A percentile compares a stretch with the other conserved stretches of the same genome.
Conservation (phyloP, 1,140 invertebrate species). For the Lordiphosa clarofinis region DNA sequence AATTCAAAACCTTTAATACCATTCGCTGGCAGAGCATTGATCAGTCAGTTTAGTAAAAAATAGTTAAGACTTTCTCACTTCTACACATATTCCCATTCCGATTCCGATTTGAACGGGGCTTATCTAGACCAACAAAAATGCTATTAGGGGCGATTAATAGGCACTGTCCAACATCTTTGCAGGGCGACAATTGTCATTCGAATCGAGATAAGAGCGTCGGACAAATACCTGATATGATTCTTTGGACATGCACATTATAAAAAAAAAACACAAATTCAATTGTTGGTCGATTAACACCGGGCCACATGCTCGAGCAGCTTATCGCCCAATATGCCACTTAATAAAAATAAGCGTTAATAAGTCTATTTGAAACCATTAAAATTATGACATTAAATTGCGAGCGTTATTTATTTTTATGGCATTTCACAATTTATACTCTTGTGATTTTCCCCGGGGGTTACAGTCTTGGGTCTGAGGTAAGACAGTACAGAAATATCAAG, state of each 20-base stretch:
- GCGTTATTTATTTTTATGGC: conserved; percentile 24
- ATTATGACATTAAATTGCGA: conserved; percentile 56
- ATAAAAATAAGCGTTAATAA: conserved; percentile 74
- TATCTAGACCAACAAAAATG: conserved; percentile 62
- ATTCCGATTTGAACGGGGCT: conserved; percentile 46
- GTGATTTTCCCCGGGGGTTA: conserved; percentile 1
- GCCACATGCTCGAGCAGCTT: conserved; percentile 22
- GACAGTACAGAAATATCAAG: conserved; percentile 34
- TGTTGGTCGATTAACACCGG: conserved; percentile 41
- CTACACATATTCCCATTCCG: conserved; percentile 19
- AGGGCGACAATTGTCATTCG: conserved; percentile 59
- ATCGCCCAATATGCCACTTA: conserved; percentile 64
- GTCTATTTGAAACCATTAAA: conserved; percentile 72
- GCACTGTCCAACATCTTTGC: conserved; percentile 72
- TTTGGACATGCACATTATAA: conserved; percentile 41
- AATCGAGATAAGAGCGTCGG: conserved; percentile 47
- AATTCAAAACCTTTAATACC: too few relatives aligned
- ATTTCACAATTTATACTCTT: conserved; percentile 11
- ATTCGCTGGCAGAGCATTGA: conserved; percentile 37
- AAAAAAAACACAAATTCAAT: conserved; percentile 64
- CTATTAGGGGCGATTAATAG: conserved; percentile 78
- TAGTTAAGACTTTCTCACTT: conserved; percentile 9
- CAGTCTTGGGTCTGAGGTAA: conserved; percentile 24
- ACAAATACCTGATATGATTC: not conserved
- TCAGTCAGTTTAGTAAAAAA: conserved; percentile 16